Base-by-base conservation (phyloP, 2,888 invertebrate genomes). In the Andrena dorsata region DNA sequence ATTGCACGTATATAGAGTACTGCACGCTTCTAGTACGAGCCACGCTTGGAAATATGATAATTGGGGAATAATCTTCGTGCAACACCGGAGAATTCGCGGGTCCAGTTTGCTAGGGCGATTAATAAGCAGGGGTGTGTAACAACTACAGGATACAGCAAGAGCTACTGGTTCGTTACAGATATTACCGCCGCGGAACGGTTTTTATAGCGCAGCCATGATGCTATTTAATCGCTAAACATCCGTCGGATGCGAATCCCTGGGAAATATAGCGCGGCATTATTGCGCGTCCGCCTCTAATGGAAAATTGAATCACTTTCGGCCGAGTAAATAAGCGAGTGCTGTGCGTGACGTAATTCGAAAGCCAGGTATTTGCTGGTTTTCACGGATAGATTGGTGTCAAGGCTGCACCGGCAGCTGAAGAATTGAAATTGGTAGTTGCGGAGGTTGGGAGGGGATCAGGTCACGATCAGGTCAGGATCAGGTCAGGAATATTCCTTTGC, bases 281-380 rank as follows among this genome's bases (percentile, higher is more conserved):
- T 60, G 58, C 66, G 35, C 32, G 76, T 23, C 61, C 5, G 61
- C 23, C 66, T 20, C 10, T 63, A 63, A 68, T 76, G 53, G 53
- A 56, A 78, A 76, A 76, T 78, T 51, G 60, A 77, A 77, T 77
- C 75, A 65, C 76, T 75, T 60, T 65, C 58, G 56, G 49, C 10
- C 64, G 47, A 41, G 26, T 28, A 66, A 58, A 74, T 58, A 61
- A 49, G 26, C 75, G 35, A 6, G 20, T 16, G 30, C 69, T n/a
- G n/a, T 23, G 58, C 13, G 60, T 70, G 32, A 51, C 60, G 75
- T 60, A 60, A 69, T 69, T 75, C 60, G 51, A 75, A 75, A 75
- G 74, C 49, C 68, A 30, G 58, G 68, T 20, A 28, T 35, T n/a
- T 16, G 26, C 30, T 28, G 10, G n/a, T 20, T 53, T 47, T 20